Evolutionary conservation across 2,113 vertebrate genomes (phyloP).

Genomic region (Miniopterus natalensis): DNA sequence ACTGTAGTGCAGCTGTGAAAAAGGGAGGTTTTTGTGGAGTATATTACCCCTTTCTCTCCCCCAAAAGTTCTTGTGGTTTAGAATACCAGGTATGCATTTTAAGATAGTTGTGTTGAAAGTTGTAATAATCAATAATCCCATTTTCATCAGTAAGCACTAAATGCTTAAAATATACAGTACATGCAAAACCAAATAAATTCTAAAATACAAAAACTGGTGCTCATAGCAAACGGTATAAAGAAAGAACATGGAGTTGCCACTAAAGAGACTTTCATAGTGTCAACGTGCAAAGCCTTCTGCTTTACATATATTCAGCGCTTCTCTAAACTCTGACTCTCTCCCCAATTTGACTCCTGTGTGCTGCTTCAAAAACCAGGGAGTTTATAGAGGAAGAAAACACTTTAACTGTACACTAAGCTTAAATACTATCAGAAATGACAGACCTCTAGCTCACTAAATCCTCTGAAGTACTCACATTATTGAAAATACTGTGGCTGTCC

Average conservation of each 20-base stretch:
- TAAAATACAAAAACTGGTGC: neutral
- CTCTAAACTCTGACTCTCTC: neutral
- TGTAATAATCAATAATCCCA: neutral
- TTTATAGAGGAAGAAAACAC: neutral
- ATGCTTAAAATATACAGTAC: neutral
- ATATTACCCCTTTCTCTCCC: accelerated
- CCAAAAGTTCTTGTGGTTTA: neutral
- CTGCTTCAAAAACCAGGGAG: neutral
- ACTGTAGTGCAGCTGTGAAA: neutral
- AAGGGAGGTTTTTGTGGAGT: neutral
- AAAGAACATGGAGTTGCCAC: no score
- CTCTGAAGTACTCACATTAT: neutral
- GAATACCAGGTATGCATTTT: neutral
- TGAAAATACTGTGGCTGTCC: neutral
- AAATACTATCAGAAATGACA: neutral
- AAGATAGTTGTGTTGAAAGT: neutral
- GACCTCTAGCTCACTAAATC: neutral
- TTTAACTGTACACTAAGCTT: neutral
- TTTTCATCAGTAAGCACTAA: conserved; percentile 32
- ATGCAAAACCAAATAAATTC: neutral
- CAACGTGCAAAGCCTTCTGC: neutral
- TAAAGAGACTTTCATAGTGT: neutral
- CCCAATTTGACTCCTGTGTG: neutral
- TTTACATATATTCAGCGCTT: neutral
- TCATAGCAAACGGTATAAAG: neutral